phyloP scores from a whole-genome alignment of 2,888 invertebrate genomes.

The Tenthredo scrophulariae region DNA sequence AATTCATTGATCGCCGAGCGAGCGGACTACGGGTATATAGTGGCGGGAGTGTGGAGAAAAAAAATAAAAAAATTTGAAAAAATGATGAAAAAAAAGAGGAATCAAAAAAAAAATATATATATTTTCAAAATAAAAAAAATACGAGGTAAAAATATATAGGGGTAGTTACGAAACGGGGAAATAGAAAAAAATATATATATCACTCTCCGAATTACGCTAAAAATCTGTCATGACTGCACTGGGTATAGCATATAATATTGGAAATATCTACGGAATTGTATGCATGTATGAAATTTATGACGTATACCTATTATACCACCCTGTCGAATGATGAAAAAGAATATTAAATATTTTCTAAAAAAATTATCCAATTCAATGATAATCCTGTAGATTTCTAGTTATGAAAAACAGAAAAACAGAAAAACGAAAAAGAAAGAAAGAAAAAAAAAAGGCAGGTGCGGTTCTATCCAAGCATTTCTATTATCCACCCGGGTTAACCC shows the following conservation, averaged over 20 bases:
- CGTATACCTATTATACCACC: too few relatives aligned
- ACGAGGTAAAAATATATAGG: background rate
- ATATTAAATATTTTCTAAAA: too few relatives aligned
- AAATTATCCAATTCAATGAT: too few relatives aligned
- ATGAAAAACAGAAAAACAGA: too few relatives aligned
- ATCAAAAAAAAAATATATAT: background rate
- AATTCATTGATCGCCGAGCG: conserved; percentile 78
- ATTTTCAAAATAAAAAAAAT: background rate
- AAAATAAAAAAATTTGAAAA: background rate
- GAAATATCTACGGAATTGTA: too few relatives aligned
- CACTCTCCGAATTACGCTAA: background rate
- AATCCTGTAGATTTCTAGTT: too few relatives aligned
- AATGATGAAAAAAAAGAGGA: background rate
- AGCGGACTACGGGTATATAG: conserved; percentile 66
- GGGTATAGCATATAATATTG: too few relatives aligned
- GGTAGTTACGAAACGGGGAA: background rate
- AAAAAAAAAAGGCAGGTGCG: background rate
- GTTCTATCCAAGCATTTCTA: too few relatives aligned
- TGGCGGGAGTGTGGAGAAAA: background rate
- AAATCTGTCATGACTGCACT: background rate
- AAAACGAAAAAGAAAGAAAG: too few relatives aligned
- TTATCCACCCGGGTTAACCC: background rate
- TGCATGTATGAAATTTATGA: too few relatives aligned
- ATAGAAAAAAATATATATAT: background rate
- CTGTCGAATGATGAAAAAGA: too few relatives aligned